phyloP scores from a whole-genome alignment of 2,113 vertebrate genomes.

The Furnarius figulus region DNA sequence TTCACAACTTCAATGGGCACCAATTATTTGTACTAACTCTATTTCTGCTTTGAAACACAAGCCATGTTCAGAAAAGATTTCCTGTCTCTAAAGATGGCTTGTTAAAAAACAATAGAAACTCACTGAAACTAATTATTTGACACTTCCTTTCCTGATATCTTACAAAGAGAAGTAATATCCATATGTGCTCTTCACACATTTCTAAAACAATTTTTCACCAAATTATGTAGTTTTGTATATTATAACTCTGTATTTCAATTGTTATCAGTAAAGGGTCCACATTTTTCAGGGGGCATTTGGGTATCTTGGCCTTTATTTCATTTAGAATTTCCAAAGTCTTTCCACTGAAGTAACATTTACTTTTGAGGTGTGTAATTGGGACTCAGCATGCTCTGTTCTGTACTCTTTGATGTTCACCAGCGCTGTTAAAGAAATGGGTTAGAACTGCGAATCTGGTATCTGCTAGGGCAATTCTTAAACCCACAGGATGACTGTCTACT shows the following conservation, averaged over 20 bases:
- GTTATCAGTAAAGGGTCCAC: not conserved
- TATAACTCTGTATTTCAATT: not conserved
- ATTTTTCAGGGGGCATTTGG: slow-evolving; percentile 36
- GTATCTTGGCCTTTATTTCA: slow-evolving; percentile 38
- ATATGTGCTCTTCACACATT: not conserved
- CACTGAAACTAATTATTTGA: slow-evolving; percentile 19
- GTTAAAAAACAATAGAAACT: slow-evolving; percentile 14
- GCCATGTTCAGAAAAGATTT: not conserved
- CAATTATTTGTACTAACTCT: slow-evolving; percentile 18
- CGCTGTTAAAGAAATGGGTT: slow-evolving; percentile 67
- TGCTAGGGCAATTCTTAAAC: slow-evolving; percentile 59
- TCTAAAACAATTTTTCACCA: not conserved
- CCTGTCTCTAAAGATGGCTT: not conserved
- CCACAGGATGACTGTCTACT: not conserved
- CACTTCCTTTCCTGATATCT: not conserved
- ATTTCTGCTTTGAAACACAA: not conserved
- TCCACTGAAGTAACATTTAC: slow-evolving; percentile 62
- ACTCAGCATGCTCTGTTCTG: slow-evolving; percentile 48
- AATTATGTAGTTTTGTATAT: not conserved
- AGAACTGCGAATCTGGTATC: slow-evolving; percentile 45
- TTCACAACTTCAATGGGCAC: not conserved
- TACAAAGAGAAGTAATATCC: not conserved
- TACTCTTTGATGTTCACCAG: slow-evolving; percentile 68
- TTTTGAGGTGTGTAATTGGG: slow-evolving; percentile 71
- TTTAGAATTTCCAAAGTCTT: slow-evolving; percentile 63